Conservation (phyloP, 2,113 vertebrate species). For the Circaetus cinerascens region DNA sequence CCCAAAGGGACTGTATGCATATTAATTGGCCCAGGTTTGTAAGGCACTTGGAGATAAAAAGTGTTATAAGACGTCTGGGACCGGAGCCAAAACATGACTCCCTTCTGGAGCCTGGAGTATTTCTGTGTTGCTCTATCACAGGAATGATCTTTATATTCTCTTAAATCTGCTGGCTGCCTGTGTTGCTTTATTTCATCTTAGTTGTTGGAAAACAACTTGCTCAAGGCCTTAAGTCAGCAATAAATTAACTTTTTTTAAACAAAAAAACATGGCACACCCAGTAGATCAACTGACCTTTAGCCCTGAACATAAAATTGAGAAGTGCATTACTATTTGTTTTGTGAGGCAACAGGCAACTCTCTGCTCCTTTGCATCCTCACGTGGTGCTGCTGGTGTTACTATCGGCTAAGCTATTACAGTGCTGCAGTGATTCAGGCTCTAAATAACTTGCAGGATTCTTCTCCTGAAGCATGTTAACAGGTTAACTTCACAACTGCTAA, state of each 20-base stretch:
- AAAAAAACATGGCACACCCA: not conserved
- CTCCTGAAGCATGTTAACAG: constrained; percentile 29
- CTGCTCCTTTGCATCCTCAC: not conserved
- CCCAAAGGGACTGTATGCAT: not conserved
- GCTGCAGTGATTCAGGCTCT: not conserved
- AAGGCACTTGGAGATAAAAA: not conserved
- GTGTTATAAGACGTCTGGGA: not conserved
- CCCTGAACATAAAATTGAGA: not conserved
- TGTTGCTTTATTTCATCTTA: constrained; percentile 6
- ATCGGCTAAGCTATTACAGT: not conserved
- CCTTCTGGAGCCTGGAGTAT: not conserved
- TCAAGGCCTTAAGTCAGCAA: constrained; percentile 2
- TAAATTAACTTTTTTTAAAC: constrained; percentile 14
- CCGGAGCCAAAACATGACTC: not conserved
- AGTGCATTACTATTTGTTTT: not conserved
- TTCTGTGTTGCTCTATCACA: not conserved
- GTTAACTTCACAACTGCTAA: constrained; percentile 56
- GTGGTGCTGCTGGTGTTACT: not conserved
- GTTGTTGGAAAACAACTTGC: constrained; percentile 21
- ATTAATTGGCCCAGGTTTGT: not conserved
- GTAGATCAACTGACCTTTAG: constrained; percentile 17
- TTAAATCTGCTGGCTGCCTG: not conserved
- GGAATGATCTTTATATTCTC: not conserved
- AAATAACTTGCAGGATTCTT: constrained; percentile 19
- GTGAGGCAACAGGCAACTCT: not conserved